Evolutionary conservation across 2,797 vertebrate species (phyloP), one percentile per base, ranked within the genome.

Genomic region (Sebastes vulpes): DNA sequence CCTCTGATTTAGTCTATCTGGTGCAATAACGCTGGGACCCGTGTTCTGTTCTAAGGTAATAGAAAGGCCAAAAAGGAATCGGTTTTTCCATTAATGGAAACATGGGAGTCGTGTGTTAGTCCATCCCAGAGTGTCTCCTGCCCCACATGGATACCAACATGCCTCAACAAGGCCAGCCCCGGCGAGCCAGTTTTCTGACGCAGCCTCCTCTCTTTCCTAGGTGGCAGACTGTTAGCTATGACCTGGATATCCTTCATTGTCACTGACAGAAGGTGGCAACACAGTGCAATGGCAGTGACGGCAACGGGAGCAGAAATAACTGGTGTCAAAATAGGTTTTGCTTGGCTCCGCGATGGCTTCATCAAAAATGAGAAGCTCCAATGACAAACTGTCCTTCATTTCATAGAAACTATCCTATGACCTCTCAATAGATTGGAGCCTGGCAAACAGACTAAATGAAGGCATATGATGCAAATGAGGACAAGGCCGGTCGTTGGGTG

Each of bases 161-260:
- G 78, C 65, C 83, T 77, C 53, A 74, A 81, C 82, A 66, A 76
- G 72, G 56, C 46, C 46, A 9, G 46, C 42, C 84, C 84, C 67
- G 58, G 52, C n/a, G 12, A 80, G 82, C 16, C 68, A 46, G 42
- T 48, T 73, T 69, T 67, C 48, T 69, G 77, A 64, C 16, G 60
- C 46, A 58, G 64, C 28, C 52, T 10, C 66, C 14, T 64, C 38
- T 58, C 63, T 72, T 52, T 82, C 32, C 75, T 71, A 3, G 7
- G 72, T 73, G 84, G 38, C 82, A 74, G 68, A 73, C 61, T 73
- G 83, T 85, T 77, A 63, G 80, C 73, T 7, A 25, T 79, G 80
- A 88, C 75, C 79, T 82, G 71, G 50, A 75, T 81, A 75, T 77
- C 46, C 38, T 82, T 87, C 78, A 90, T 77, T 89, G 78, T 72